phyloP scores from a whole-genome alignment of 1,140 invertebrate species.

The Camponotus pennsylvanicus region DNA sequence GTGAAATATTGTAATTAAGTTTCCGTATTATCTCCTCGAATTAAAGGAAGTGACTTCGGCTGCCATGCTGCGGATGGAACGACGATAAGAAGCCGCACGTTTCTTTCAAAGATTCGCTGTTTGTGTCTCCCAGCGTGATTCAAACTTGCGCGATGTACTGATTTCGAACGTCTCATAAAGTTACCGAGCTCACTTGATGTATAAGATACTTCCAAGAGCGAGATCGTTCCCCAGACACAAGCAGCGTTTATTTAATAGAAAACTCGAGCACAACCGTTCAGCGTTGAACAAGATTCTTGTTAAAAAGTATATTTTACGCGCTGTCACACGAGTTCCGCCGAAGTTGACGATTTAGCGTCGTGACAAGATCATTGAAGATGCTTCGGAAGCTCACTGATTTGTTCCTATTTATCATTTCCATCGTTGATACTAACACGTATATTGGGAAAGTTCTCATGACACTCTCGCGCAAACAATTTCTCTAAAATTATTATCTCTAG shows the following conservation, averaged over 20 bases:
- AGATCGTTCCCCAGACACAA: background rate
- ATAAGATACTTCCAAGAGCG: background rate
- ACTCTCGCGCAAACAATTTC: background rate
- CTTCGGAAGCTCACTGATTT: background rate
- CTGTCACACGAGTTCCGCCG: background rate
- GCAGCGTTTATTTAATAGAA: background rate
- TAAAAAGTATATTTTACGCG: background rate
- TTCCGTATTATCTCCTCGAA: background rate
- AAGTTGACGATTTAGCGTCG: slow-evolving; percentile 2
- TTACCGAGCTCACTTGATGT: background rate
- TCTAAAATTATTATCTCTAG: background rate
- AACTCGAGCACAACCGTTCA: background rate
- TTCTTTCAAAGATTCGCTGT: background rate
- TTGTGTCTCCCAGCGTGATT: slow-evolving; percentile 10
- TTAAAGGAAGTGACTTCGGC: background rate
- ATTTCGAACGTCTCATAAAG: slow-evolving; percentile 7
- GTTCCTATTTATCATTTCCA: background rate
- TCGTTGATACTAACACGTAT: background rate
- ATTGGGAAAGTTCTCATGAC: background rate
- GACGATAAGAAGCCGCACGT: background rate
- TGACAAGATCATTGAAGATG: background rate
- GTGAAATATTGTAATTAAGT: background rate
- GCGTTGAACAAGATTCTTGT: background rate
- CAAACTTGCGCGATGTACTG: background rate
- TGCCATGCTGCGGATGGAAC: too few relatives aligned